These are phyloP conservation scores for Periplaneta americana DNA, from an alignment of 1,140 invertebrate genomes.

Conservation along the genomic window DNA sequence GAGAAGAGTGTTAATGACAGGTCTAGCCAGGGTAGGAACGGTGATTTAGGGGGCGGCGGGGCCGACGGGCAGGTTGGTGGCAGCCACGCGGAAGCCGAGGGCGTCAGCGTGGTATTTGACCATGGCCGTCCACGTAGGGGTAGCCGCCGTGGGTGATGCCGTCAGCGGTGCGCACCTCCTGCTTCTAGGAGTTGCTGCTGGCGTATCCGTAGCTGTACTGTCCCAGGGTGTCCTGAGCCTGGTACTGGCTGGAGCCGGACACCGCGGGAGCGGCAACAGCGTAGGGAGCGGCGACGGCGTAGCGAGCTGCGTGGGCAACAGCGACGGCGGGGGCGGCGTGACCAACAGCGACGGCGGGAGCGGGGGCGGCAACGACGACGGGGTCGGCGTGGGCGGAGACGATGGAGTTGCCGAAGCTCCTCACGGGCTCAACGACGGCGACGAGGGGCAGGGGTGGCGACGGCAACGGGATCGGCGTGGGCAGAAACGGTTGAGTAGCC, in stretches of 20 bases:
- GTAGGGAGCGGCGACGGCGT: background rate
- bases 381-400: background rate
- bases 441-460: background rate
- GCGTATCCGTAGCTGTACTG: slow-evolving; percentile 39
- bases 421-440: background rate
- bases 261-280: slow-evolving; percentile 21
- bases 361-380: background rate
- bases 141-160: slow-evolving; percentile 20
- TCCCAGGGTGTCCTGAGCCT: slow-evolving; percentile 57
- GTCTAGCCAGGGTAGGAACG: background rate
- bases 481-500: no score
- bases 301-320: background rate
- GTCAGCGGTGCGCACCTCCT: slow-evolving; percentile 20
- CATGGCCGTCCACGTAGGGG: slow-evolving; percentile 27
- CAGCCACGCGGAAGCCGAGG: slow-evolving; percentile 26
- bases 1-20: no score
- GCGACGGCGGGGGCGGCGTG: background rate
- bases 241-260: slow-evolving; percentile 38
- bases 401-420: background rate
- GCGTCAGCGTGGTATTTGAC: slow-evolving; percentile 25
- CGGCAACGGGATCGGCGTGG: background rate
- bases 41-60: background rate
- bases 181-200: slow-evolving; percentile 24
- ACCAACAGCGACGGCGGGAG: background rate
- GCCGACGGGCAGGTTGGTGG: slow-evolving; percentile 24